A percentile compares a stretch with the other conserved stretches of the same genome.
These are phyloP conservation scores for Drosophila neocordata DNA, from an alignment of 1,140 invertebrate genomes.

Conservation along the genomic window DNA sequence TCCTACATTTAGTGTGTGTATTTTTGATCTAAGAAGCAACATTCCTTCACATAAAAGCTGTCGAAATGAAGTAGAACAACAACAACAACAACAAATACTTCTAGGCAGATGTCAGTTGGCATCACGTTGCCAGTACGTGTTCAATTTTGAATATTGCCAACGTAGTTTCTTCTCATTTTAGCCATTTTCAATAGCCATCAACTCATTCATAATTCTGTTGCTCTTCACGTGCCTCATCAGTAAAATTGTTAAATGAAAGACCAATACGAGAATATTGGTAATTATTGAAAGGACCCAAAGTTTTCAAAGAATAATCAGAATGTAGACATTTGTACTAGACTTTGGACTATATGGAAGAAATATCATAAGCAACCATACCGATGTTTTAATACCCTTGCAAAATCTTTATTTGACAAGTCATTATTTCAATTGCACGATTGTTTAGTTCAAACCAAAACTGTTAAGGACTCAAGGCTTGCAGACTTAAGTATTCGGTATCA, in stretches of 20 bases:
- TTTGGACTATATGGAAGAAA: too few relatives aligned
- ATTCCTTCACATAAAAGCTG: slow-evolving; percentile 8
- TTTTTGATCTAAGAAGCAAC: not conserved
- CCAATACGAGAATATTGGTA: not conserved
- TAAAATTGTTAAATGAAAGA: not conserved
- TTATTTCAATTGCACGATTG: too few relatives aligned
- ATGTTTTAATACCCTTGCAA: too few relatives aligned
- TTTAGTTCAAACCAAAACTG: too few relatives aligned
- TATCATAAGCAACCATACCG: too few relatives aligned
- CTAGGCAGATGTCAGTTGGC: slow-evolving; percentile 17
- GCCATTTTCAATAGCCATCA: not conserved
- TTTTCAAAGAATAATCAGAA: too few relatives aligned
- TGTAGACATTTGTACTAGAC: too few relatives aligned
- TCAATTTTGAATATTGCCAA: slow-evolving; percentile 16
- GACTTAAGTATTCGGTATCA: too few relatives aligned
- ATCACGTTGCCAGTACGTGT: slow-evolving; percentile 16
- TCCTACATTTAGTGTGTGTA: not conserved
- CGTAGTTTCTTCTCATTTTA: not conserved
- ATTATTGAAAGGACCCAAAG: not conserved
- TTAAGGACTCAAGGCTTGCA: too few relatives aligned
- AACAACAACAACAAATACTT: not conserved
- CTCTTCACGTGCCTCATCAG: not conserved
- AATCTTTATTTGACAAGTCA: too few relatives aligned
- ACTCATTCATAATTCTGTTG: not conserved
- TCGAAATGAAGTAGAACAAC: not conserved